Evolutionary conservation across 2,888 invertebrate species (phyloP).

Genomic region (Epistrophella euchroma): DNA sequence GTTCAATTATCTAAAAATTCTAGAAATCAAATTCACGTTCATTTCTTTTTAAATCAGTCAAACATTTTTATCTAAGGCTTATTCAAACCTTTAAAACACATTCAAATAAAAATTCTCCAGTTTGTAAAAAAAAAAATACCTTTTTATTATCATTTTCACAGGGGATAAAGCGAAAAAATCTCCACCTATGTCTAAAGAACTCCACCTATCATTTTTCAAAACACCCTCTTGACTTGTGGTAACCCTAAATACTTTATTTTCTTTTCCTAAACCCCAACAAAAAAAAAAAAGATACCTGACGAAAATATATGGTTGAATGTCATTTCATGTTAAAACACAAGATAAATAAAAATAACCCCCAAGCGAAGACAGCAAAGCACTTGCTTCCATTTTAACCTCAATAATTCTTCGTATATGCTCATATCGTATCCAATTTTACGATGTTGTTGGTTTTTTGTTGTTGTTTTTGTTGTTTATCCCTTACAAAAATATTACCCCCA

Average conservation of each 20-base stretch:
- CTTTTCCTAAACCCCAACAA: not conserved
- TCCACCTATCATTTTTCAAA: constrained; percentile 10
- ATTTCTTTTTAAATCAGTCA: not conserved
- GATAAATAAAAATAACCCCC: constrained; percentile 50
- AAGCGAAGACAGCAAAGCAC: constrained; percentile 35
- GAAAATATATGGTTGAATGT: constrained; percentile 39
- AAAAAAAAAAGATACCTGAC: not conserved
- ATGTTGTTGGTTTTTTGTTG: not conserved
- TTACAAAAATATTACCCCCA: constrained; percentile 8
- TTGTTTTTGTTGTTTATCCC: constrained; percentile 30
- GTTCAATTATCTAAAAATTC: not conserved
- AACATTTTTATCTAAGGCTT: not conserved
- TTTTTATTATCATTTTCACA: not conserved
- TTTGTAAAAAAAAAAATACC: not conserved
- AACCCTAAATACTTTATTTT: constrained; percentile 17
- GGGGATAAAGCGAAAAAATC: not conserved
- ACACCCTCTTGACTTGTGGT: constrained; percentile 35
- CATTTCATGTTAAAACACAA: constrained; percentile 42
- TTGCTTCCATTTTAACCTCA: constrained; percentile 61
- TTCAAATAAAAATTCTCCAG: not conserved
- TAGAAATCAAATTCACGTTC: not conserved
- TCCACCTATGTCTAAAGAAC: not conserved
- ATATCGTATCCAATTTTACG: constrained; percentile 47
- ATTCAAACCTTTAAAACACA: not conserved
- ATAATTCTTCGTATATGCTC: constrained; percentile 34